phyloP scores from a whole-genome alignment of 2,888 invertebrate species.

The Cosmopolites sordidus region DNA sequence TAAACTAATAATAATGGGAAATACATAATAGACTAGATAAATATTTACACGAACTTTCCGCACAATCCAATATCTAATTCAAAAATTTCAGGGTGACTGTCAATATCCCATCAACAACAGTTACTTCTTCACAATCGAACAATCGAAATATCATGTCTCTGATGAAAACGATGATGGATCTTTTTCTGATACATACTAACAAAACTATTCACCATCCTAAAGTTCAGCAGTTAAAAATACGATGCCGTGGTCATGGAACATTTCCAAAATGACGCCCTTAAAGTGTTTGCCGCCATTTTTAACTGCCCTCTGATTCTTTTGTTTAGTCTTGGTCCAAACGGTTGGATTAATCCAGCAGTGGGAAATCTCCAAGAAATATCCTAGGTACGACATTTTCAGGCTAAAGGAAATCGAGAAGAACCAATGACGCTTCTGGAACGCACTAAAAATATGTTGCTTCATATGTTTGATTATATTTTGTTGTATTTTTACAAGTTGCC shows the following conservation, averaged over 20 bases:
- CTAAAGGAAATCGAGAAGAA: not conserved
- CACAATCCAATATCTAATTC: too few species aligned
- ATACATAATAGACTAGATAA: too few species aligned
- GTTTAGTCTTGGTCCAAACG: too few species aligned
- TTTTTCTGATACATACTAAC: slow-evolving; percentile 10
- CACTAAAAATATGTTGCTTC: slow-evolving; percentile 50
- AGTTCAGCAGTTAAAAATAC: slow-evolving; percentile 39
- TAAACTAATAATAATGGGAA: too few species aligned
- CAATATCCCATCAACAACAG: too few species aligned
- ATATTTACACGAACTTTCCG: too few species aligned
- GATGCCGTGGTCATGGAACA: slow-evolving; percentile 48
- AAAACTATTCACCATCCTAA: slow-evolving; percentile 31
- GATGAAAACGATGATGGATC: not conserved
- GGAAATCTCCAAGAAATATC: slow-evolving; percentile 51
- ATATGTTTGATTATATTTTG: slow-evolving; percentile 2
- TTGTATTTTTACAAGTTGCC: not conserved
- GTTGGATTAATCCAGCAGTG: slow-evolving; percentile 50
- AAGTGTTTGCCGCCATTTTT: too few species aligned
- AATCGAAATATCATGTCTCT: too few species aligned
- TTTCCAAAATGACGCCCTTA: slow-evolving; percentile 51
- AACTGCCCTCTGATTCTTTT: slow-evolving; percentile 43
- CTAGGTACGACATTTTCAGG: slow-evolving; percentile 31
- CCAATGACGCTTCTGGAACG: slow-evolving; percentile 50
- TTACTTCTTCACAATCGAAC: too few species aligned
- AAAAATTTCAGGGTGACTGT: too few species aligned